A percentile compares a stretch with the other conserved stretches of the same genome.
These are phyloP conservation scores for Abrostola triplasia DNA, from an alignment of 2,888 invertebrate genomes.

Conservation along the genomic window DNA sequence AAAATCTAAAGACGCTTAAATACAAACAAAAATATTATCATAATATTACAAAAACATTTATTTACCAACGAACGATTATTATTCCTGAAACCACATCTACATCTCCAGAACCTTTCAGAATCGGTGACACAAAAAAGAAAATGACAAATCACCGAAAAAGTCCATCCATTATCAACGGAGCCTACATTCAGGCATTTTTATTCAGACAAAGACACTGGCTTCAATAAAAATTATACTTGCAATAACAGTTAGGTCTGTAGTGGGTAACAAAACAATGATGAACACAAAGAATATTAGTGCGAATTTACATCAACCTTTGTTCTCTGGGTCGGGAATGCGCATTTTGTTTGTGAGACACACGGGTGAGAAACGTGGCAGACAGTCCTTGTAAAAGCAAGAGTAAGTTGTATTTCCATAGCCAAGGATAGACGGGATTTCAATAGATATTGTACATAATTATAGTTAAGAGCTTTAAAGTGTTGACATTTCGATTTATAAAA, in stretches of 20 bases:
- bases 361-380: neutral
- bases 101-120: constrained; percentile 35
- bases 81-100: constrained; percentile 23
- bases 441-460: no score
- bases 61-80: constrained; percentile 6
- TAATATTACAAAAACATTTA: neutral
- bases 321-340: constrained; percentile 64
- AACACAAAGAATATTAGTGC: constrained; percentile 69
- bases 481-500: no score
- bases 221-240: constrained; percentile 34
- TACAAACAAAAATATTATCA: neutral
- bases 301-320: constrained; percentile 73
- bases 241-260: constrained; percentile 48
- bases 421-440: no score
- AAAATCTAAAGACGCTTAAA: no score
- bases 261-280: constrained; percentile 64
- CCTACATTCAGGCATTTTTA: constrained; percentile 25
- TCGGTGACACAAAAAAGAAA: constrained; percentile 28
- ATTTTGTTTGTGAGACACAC: constrained; percentile 52
- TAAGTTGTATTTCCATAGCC: no score
- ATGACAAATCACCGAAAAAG: constrained; percentile 40
- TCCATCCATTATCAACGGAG: constrained; percentile 22
- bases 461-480: no score
- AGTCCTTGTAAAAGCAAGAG: neutral
- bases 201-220: constrained; percentile 30